Evolutionary conservation across 2,797 vertebrate species (phyloP).

Genomic region (Macrochelys suwanniensis): DNA sequence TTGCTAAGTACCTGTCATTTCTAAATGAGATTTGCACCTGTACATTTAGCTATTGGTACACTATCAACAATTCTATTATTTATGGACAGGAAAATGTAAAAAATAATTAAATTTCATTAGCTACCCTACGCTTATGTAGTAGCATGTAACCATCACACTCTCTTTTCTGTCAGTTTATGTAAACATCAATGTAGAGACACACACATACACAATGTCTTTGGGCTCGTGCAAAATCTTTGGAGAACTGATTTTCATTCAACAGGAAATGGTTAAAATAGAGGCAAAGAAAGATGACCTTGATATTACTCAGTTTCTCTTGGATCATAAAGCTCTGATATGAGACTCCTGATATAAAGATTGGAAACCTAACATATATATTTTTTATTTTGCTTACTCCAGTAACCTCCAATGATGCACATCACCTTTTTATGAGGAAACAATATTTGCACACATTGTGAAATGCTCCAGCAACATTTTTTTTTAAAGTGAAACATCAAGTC

Average conservation of each 20-base stretch:
- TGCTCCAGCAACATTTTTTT: slow-evolving; percentile 27
- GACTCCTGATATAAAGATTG: background rate
- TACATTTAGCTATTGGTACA: slow-evolving; percentile 51
- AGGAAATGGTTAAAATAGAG: background rate
- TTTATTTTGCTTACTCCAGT: slow-evolving; percentile 13
- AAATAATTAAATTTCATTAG: background rate
- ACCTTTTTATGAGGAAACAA: background rate
- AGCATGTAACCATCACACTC: background rate
- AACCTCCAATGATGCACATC: slow-evolving; percentile 25
- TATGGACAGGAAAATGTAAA: background rate
- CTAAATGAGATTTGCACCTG: slow-evolving; percentile 70
- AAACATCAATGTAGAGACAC: background rate
- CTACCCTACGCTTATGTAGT: rapidly evolving
- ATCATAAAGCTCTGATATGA: background rate
- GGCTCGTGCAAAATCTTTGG: background rate
- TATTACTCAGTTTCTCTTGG: slow-evolving; percentile 17
- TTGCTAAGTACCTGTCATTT: slow-evolving; percentile 70
- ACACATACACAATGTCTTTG: background rate
- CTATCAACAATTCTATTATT: slow-evolving; percentile 44
- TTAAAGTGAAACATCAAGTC: background rate
- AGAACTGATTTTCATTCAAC: background rate
- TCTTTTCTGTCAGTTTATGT: background rate
- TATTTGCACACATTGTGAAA: slow-evolving; percentile 66
- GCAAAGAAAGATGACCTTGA: background rate
- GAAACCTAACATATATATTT: slow-evolving; percentile 13